Evolutionary conservation across 2,888 invertebrate genomes (phyloP).

Genomic region (Eristalinus sepulchralis): DNA sequence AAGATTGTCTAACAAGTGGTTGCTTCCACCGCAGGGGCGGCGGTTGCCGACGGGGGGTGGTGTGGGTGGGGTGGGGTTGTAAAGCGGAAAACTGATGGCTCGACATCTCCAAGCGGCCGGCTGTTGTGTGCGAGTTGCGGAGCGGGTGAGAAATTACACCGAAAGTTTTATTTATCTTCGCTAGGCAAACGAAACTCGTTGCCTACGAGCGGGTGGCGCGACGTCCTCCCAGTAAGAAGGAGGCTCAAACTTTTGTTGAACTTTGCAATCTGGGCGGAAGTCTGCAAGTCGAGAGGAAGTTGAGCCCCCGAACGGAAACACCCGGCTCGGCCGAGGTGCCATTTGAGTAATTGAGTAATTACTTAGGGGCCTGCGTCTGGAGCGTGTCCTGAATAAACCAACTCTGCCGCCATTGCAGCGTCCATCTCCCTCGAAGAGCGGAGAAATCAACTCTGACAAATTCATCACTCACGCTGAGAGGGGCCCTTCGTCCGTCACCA

Average conservation of each 20-base stretch:
- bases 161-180: constrained; percentile 58
- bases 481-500: neutral
- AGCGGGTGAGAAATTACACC: constrained; percentile 24
- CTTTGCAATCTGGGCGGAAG: constrained; percentile 58
- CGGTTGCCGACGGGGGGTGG: neutral
- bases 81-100: constrained; percentile 54
- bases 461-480: constrained; percentile 27
- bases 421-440: neutral
- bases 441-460: constrained; percentile 6
- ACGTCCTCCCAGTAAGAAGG: neutral
- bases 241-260: constrained; percentile 61
- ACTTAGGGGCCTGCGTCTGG: constrained; percentile 41
- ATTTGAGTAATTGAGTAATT: constrained; percentile 68
- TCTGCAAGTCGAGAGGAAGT: constrained; percentile 12
- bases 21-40: neutral
- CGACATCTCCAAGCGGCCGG: constrained; percentile 24
- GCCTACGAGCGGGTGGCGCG: neutral
- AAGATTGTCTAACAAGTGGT: constrained; percentile 64
- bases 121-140: constrained; percentile 31
- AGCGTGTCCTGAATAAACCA: constrained; percentile 58
- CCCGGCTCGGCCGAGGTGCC: constrained; percentile 36
- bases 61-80: neutral
- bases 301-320: constrained; percentile 13
- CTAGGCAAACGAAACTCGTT: neutral
- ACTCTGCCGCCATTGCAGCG: constrained; percentile 19